Evolutionary conservation across 23 tunicate genomes (phyloP), one percentile per base, ranked within the genome.

Genomic region (Ascidia mentula): DNA sequence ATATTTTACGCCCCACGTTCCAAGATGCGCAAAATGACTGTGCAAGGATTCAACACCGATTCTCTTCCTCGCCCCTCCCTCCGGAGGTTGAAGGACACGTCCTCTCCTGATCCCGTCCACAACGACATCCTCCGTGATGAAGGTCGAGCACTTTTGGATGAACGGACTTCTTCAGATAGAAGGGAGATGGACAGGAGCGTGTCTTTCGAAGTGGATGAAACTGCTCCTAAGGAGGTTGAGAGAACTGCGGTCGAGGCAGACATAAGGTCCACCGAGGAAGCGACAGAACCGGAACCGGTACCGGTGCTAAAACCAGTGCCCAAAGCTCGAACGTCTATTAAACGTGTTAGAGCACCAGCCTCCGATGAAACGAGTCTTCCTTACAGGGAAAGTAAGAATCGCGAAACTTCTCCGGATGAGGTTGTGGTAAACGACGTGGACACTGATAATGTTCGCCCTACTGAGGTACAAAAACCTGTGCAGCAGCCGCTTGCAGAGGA

Each of bases 1-100:
- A 78, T 87, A 13, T 87, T 87, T 38, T 87, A 87, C 73, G 92
- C 92, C 36, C 92, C 92, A 6, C 75, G 92, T 22, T 70, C 78
- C 30, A 77, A 78, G 80, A 73, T 85, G 79, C 77, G 45, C 35
- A 77, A 77, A 18, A 60, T 83, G 38, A 38, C 13, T 0, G 30
- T 34, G 22, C 60, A 61, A 33, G 33, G 38, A 4, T 46, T 15
- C 33, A 39, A 37, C 31, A 42, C 46, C 17, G 74, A 60, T 13
- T 34, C 70, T 32, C 38, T 70, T 33, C 74, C 74, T 3, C 69
- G 81, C 22, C 86, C 86, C 1, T 82, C 86, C 22, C 72, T 69
- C 3, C 46, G 79, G 33, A 73, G 45, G 31, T 42, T 82, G 12
- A 53, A 53, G 13, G 65, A 53, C 24, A n/a, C n/a, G n/a, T n/a